These are phyloP conservation scores for Oncorhynchus nerka DNA, from an alignment of 2,113 vertebrate genomes.

Conservation along the genomic window DNA sequence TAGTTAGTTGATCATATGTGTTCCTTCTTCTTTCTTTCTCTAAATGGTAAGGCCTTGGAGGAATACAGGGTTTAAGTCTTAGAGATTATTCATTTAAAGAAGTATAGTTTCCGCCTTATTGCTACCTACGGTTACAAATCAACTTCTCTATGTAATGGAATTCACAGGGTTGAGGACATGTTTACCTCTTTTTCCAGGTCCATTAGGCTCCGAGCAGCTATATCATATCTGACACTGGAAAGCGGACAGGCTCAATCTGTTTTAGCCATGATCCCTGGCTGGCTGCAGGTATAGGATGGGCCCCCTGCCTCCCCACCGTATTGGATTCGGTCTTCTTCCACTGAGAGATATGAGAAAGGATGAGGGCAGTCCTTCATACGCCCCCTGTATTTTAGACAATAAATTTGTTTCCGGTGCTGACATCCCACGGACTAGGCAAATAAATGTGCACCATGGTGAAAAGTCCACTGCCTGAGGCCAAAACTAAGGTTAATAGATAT, in stretches of 20 bases:
- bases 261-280: constrained; percentile 64
- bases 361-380: constrained; percentile 38
- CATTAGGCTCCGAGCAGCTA: constrained; percentile 68
- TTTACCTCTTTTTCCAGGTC: constrained; percentile 72
- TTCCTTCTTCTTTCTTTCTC: constrained; percentile 1
- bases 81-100: constrained; percentile 25
- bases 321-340: constrained; percentile 24
- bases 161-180: constrained; percentile 69
- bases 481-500: not conserved
- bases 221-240: constrained; percentile 70
- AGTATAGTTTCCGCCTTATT: constrained; percentile 31
- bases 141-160: constrained; percentile 68
- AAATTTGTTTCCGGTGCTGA: constrained; percentile 59
- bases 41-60: not conserved
- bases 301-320: constrained; percentile 41
- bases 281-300: constrained; percentile 9
- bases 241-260: constrained; percentile 61
- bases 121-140: constrained; percentile 57
- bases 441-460: constrained; percentile 54
- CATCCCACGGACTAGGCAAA: constrained; percentile 50
- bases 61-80: constrained; percentile 2
- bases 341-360: constrained; percentile 48
- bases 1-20: no score
- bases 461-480: constrained; percentile 26
- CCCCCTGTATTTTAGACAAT: constrained; percentile 49